Conservation (phyloP, 2,113 vertebrate genomes). For the Myodes glareolus region DNA sequence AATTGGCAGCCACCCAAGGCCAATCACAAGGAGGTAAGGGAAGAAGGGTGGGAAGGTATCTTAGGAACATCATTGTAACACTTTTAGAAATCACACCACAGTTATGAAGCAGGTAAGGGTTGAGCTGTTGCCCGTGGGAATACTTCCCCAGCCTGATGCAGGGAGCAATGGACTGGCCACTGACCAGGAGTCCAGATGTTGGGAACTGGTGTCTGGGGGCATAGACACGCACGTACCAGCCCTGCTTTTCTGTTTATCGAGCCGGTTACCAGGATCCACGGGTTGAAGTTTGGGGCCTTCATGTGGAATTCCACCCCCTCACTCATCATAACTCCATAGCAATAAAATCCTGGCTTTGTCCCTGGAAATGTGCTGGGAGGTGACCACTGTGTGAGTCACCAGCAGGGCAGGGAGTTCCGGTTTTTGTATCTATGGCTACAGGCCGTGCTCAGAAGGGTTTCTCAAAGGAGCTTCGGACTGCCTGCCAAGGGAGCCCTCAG, state of each 20-base stretch:
- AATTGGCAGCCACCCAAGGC: background rate
- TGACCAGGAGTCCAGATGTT: background rate
- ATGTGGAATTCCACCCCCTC: too few species aligned
- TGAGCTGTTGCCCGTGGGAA: background rate
- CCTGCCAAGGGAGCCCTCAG: background rate
- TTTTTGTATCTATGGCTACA: background rate
- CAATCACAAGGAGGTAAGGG: background rate
- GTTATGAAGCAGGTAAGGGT: background rate
- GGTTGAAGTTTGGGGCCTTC: too few species aligned
- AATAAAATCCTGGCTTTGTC: background rate
- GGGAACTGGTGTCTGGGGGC: background rate
- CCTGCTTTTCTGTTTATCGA: background rate
- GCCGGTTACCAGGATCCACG: background rate
- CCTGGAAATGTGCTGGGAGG: background rate
- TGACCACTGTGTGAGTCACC: background rate
- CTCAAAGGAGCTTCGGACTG: background rate
- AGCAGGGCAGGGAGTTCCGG: background rate
- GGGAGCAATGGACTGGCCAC: rapidly evolving
- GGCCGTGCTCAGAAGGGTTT: background rate
- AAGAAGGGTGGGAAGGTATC: background rate
- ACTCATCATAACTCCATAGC: background rate
- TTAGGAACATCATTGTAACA: rapidly evolving
- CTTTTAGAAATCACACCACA: background rate
- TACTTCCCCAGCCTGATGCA: background rate
- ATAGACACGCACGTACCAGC: too few species aligned